A percentile compares a stretch with the other conserved stretches of the same genome.
These are phyloP conservation scores for Aulostomus chinensis DNA, from an alignment of 2,797 vertebrate species.

Conservation along the genomic window DNA sequence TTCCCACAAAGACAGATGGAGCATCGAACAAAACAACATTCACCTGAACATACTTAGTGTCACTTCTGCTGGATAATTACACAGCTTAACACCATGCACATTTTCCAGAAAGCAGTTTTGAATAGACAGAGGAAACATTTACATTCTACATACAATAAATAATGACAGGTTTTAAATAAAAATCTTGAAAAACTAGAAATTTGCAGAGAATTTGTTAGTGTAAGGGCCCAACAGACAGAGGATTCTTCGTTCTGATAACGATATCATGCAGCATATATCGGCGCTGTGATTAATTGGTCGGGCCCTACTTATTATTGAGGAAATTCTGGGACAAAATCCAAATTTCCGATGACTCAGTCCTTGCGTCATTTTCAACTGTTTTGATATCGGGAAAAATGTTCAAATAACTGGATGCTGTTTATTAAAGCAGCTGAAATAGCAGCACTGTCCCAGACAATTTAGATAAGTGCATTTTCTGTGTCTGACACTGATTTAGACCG, in stretches of 20 bases:
- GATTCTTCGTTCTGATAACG: no score
- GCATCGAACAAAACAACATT: conserved; percentile 20
- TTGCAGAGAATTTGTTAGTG: no score
- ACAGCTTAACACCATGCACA: conserved; percentile 4
- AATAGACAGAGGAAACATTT: background rate
- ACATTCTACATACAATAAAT: background rate
- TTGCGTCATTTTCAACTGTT: conserved; percentile 65
- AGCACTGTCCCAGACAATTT: conserved; percentile 74
- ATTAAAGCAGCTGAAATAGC: conserved; percentile 71
- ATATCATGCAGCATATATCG: no score
- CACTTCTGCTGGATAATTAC: conserved; percentile 10
- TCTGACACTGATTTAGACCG: conserved; percentile 73
- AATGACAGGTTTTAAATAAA: no score
- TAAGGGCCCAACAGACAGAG: no score
- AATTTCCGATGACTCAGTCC: conserved; percentile 51
- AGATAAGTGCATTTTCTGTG: conserved; percentile 75
- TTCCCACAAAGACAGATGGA: conserved; percentile 30
- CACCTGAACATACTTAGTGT: background rate
- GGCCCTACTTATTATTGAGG: no score
- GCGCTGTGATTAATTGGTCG: no score
- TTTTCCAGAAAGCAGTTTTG: background rate
- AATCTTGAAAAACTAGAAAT: no score
- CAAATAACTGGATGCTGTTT: conserved; percentile 70
- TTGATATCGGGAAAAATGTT: conserved; percentile 29
- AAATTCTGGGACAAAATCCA: conserved; percentile 25